phyloP scores from a whole-genome alignment of 2,888 invertebrate genomes.

The Plutella xylostella region DNA sequence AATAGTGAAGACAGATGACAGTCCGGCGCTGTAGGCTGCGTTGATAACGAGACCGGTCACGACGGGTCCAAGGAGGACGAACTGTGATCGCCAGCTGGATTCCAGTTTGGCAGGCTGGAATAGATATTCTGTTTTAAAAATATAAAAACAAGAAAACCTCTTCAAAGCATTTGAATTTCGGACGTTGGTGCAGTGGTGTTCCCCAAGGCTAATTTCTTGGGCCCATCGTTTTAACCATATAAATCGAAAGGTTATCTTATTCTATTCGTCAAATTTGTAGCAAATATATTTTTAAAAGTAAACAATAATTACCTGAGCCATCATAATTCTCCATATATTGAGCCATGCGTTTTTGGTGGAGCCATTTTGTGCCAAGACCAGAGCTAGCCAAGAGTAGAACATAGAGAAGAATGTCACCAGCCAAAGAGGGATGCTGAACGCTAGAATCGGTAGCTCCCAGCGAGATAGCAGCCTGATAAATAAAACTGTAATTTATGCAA shows the following conservation, averaged over 20 bases:
- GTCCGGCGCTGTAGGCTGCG: conserved; percentile 74
- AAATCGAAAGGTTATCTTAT: too few relatives aligned
- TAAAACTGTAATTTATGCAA: too few relatives aligned
- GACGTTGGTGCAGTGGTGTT: too few relatives aligned
- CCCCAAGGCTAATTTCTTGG: too few relatives aligned
- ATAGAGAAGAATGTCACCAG: conserved; percentile 60
- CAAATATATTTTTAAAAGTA: too few relatives aligned
- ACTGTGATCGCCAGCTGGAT: conserved; percentile 41
- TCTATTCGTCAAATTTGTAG: too few relatives aligned
- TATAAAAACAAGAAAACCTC: too few relatives aligned
- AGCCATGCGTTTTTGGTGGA: conserved; percentile 11
- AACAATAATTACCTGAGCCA: conserved; percentile 1
- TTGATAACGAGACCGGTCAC: conserved; percentile 70
- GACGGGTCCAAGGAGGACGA: conserved; percentile 58
- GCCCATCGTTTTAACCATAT: too few relatives aligned
- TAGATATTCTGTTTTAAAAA: too few relatives aligned
- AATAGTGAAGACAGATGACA: conserved; percentile 75
- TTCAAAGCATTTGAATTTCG: too few relatives aligned
- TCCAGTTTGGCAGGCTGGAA: neutral
- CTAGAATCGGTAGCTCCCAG: conserved; percentile 72
- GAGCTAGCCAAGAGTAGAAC: conserved; percentile 45
- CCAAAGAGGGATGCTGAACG: conserved; percentile 72
- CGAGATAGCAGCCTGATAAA: conserved; percentile 67
- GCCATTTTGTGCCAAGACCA: conserved; percentile 36
- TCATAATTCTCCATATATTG: neutral